phyloP scores from a whole-genome alignment of 2,113 vertebrate genomes.

The Channa maculata region DNA sequence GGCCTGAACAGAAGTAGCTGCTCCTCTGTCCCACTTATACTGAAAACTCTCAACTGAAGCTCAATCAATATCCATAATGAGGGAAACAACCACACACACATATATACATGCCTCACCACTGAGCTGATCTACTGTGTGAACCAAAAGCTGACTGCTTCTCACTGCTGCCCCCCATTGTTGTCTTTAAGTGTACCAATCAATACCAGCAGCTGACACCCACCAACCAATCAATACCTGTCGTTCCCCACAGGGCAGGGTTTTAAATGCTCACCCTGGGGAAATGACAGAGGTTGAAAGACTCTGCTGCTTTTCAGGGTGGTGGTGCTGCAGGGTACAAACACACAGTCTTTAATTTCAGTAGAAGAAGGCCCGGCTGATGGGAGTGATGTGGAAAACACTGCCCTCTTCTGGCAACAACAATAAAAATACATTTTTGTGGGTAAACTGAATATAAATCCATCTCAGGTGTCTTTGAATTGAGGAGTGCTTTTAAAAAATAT shows the following conservation, averaged over 20 bases:
- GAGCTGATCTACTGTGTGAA: constrained; percentile 74
- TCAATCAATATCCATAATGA: constrained; percentile 31
- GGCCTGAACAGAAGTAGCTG: neutral
- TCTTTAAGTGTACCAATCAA: constrained; percentile 54
- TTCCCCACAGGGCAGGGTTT: constrained; percentile 33
- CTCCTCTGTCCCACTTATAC: neutral
- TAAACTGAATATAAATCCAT: too few species aligned
- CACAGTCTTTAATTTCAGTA: neutral
- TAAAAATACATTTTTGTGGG: too few species aligned
- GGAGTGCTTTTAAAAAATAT: too few species aligned
- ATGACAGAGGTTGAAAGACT: constrained; percentile 30
- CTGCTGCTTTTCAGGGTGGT: neutral
- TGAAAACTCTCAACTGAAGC: constrained; percentile 1
- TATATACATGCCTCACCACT: constrained; percentile 13
- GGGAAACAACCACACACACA: neutral
- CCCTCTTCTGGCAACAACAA: constrained; percentile 31
- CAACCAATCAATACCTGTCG: constrained; percentile 66
- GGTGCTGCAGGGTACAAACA: constrained; percentile 27
- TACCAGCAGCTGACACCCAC: constrained; percentile 57
- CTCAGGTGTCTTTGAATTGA: too few species aligned
- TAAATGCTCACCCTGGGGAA: constrained; percentile 15
- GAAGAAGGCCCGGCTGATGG: neutral
- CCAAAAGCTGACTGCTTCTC: constrained; percentile 70
- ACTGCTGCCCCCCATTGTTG: constrained; percentile 56
- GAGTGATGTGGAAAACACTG: constrained; percentile 29